phyloP scores from a whole-genome alignment of 2,888 invertebrate species.

The Priocnemis perturbator region DNA sequence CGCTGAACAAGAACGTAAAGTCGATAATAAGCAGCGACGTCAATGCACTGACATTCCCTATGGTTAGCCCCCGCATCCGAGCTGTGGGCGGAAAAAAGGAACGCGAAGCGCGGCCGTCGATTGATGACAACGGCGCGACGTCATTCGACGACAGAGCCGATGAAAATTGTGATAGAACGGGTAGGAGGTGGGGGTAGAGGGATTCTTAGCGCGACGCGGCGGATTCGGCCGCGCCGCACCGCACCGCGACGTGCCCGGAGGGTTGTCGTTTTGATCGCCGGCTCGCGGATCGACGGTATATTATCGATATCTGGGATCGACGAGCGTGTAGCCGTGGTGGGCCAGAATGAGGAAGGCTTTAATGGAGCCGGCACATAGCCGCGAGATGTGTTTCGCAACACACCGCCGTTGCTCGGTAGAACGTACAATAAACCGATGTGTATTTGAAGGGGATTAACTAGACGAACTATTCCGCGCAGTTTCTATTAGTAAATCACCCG shows the following conservation, averaged over 20 bases:
- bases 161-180: no score
- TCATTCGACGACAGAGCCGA: no score
- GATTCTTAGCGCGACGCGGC: no score
- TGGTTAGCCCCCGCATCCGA: neutral
- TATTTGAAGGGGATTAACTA: slow-evolving; percentile 59
- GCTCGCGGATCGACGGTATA: slow-evolving; percentile 48
- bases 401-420: slow-evolving; percentile 11
- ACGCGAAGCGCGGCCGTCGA: no score
- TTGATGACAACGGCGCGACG: no score
- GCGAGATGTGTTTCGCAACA: slow-evolving; percentile 26
- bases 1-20: no score
- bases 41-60: neutral
- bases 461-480: slow-evolving; percentile 62
- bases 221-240: no score
- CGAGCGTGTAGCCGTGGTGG: slow-evolving; percentile 41
- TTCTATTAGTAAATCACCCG: slow-evolving; percentile 66
- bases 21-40: no score
- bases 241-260: no score
- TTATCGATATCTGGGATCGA: slow-evolving; percentile 54
- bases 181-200: no score
- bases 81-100: slow-evolving; percentile 19
- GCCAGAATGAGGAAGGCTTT: slow-evolving; percentile 44
- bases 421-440: slow-evolving; percentile 60
- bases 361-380: slow-evolving; percentile 47
- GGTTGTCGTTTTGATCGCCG: slow-evolving; percentile 28